These are phyloP conservation scores for Hyalella azteca DNA, from an alignment of 2,888 invertebrate species.

Conservation along the genomic window DNA sequence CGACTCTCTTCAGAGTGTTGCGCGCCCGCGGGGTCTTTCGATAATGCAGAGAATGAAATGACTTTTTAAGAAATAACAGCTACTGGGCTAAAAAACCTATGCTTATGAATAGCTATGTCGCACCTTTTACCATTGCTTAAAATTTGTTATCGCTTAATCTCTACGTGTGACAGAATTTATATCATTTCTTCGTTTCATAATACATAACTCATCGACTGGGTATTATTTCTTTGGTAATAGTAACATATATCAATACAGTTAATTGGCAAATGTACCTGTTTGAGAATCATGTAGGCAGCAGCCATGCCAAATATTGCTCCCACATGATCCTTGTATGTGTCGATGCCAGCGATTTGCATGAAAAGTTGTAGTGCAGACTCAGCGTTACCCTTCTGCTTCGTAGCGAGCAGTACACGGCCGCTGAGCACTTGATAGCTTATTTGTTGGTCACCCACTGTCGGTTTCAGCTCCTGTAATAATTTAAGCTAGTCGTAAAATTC, in stretches of 20 bases:
- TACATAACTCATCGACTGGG: too few species aligned
- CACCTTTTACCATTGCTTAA: too few species aligned
- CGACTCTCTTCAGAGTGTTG: constrained; percentile 87
- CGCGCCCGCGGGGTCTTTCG: constrained; percentile 81
- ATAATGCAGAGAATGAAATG: too few species aligned
- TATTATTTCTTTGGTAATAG: too few species aligned
- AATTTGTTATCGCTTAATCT: too few species aligned
- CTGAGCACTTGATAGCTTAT: constrained; percentile 75
- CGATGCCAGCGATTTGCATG: constrained; percentile 74
- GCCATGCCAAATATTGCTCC: constrained; percentile 86
- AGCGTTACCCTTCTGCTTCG: constrained; percentile 80
- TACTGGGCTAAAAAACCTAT: too few species aligned
- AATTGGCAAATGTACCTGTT: constrained; percentile 69
- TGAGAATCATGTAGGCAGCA: constrained; percentile 82
- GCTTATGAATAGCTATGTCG: too few species aligned
- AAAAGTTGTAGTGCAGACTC: constrained; percentile 84
- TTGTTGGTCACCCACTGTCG: constrained; percentile 71
- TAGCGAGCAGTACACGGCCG: constrained; percentile 82
- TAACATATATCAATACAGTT: too few species aligned
- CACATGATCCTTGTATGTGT: constrained; percentile 74
- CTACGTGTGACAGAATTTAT: too few species aligned
- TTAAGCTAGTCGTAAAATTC: too few species aligned
- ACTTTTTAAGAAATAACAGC: too few species aligned
- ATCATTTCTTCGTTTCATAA: too few species aligned
- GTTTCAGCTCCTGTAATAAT: constrained; percentile 73